Conservation (phyloP, 2,113 vertebrate genomes). For the Mus pahari region DNA sequence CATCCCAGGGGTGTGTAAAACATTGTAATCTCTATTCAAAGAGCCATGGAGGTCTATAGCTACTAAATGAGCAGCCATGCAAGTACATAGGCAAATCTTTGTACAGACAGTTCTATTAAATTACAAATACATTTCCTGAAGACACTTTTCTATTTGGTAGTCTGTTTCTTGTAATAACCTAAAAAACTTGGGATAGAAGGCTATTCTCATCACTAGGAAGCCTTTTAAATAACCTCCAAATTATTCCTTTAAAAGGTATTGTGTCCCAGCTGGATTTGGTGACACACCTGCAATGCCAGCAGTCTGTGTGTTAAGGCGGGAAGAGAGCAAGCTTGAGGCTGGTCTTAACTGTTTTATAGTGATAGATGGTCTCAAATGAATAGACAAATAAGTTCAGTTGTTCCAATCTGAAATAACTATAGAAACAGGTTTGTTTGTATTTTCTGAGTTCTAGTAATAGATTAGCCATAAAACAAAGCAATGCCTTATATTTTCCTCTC, state of each 20-base stretch:
- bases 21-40: constrained; percentile 1
- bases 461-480: constrained; percentile 37
- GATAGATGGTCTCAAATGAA: background rate
- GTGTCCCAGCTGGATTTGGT: no score
- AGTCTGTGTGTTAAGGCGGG: background rate
- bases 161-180: constrained; percentile 49
- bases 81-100: constrained; percentile 35
- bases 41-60: background rate
- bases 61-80: background rate
- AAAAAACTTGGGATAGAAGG: constrained; percentile 9
- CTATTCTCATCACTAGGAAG: background rate
- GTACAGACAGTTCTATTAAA: constrained; percentile 56
- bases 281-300: background rate
- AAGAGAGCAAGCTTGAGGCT: background rate
- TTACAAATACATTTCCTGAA: background rate
- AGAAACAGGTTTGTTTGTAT: constrained; percentile 8
- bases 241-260: background rate
- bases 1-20: background rate
- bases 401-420: constrained; percentile 34
- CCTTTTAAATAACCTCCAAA: constrained; percentile 60
- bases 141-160: constrained; percentile 33
- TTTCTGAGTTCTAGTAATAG: constrained; percentile 22
- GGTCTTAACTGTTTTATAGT: background rate
- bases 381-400: background rate
- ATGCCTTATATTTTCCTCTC: background rate